Evolutionary conservation across 2,888 invertebrate species (phyloP), one percentile per base, ranked within the genome.

Genomic region (Cephus rjabovi): DNA sequence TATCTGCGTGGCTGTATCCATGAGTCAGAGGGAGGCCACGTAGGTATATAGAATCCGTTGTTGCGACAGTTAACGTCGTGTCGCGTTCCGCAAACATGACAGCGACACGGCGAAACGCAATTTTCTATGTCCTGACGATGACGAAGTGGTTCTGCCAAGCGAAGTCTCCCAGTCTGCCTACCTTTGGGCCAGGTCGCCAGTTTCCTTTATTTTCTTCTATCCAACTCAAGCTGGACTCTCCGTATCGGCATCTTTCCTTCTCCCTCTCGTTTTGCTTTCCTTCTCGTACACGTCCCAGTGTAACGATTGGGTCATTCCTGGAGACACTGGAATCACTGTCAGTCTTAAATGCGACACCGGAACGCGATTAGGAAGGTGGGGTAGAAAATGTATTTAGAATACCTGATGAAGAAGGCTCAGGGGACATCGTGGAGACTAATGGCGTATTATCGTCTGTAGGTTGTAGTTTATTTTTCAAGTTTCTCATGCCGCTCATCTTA

Each of bases 31-130:
- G 23, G 23, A 56, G 56, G 56, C 56, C 56, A 71, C 34, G 56
- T 71, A 71, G 74, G 11, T 76, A 80, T 79, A 75, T 76, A 75
- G 79, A 76, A 75, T 74, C 73, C 81, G 80, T 80, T 86, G 85
- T 87, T 84, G 85, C 83, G 87, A 87, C 86, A 87, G 86, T 86
- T 81, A 86, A 85, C 81, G 87, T 86, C 85, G 79, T 82, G 83
- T 85, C 79, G 81, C 79, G 81, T 85, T 86, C 81, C 82, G 80
- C 82, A 81, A 81, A 87, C 86, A 85, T 85, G 87, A 87, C 87
- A 84, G 83, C 80, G 81, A 85, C 85, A 86, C 80, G 85, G 79
- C 71, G 82, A 83, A 83, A 83, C 82, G 83, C 81, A 84, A 84
- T 86, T 84, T 84, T 82, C 84, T 81, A 77, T 79, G 82, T 78